Percentiles rank a stretch among this genome's conserved stretches.
These are phyloP conservation scores for Tympanoctomys barrerae DNA, from an alignment of 2,797 vertebrate species.

Conservation along the genomic window DNA sequence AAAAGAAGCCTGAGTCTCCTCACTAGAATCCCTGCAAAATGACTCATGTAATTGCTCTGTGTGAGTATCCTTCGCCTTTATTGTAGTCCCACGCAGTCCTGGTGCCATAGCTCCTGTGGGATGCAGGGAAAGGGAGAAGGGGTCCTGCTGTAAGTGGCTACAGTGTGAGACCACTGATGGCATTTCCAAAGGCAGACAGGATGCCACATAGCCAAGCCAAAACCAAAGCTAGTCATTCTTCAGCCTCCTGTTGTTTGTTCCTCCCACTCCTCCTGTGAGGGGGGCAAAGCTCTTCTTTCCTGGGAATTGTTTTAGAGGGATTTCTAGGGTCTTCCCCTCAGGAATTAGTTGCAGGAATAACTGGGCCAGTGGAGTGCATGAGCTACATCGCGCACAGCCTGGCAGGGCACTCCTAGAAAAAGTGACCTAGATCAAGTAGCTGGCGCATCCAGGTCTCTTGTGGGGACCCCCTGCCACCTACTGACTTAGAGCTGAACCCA, in stretches of 20 bases:
- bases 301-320: slow-evolving; percentile 63
- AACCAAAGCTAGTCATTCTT: not conserved
- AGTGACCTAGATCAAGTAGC: slow-evolving; percentile 76
- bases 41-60: slow-evolving; percentile 69
- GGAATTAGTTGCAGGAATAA: slow-evolving; percentile 74
- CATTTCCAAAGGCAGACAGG: not conserved
- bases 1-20: slow-evolving; percentile 46
- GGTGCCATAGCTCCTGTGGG: slow-evolving; percentile 55
- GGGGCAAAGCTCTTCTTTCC: not conserved
- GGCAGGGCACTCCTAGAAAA: slow-evolving; percentile 27
- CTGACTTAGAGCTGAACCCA: slow-evolving; percentile 78
- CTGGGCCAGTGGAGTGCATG: slow-evolving; percentile 68
- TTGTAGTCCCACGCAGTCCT: slow-evolving; percentile 25
- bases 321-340: slow-evolving; percentile 70
- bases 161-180: not conserved
- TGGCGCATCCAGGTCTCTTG: slow-evolving; percentile 47
- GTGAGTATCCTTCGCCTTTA: slow-evolving; percentile 59
- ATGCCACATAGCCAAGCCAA: not conserved
- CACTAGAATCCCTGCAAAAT: slow-evolving; percentile 66
- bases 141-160: not conserved
- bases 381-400: slow-evolving; percentile 34
- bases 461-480: slow-evolving; percentile 87
- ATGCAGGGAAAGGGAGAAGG: not conserved
- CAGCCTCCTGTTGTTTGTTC: not conserved
- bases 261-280: slow-evolving; percentile 20